These are phyloP conservation scores for Ptychodera flava DNA, from an alignment of 35 echinoderm and acorn worm species.

Conservation along the genomic window DNA sequence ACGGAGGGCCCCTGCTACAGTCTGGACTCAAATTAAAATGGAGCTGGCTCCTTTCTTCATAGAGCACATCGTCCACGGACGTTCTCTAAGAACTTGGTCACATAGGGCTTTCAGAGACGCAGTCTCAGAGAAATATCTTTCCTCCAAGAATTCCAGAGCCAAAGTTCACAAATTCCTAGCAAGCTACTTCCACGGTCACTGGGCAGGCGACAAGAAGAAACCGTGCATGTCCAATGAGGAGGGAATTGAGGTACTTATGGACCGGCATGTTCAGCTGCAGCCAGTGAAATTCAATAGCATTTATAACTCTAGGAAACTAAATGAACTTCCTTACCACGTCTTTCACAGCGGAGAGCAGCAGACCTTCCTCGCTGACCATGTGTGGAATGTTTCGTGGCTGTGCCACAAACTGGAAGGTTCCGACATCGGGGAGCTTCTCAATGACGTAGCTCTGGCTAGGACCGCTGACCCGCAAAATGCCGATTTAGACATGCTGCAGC, in stretches of 20 bases:
- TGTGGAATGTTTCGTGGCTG: conserved; percentile 84
- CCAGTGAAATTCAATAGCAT: conserved; percentile 12
- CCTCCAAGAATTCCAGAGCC: conserved; percentile 16
- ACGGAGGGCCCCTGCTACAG: conserved; percentile 54
- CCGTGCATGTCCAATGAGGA: conserved; percentile 58
- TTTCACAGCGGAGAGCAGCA: conserved; percentile 72
- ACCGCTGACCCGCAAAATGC: conserved; percentile 31
- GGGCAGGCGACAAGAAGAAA: conserved; percentile 81
- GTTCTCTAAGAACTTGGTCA: conserved; percentile 49
- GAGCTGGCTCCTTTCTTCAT: conserved; percentile 66
- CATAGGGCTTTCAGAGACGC: conserved; percentile 52
- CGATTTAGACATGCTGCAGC: conserved; percentile 52
- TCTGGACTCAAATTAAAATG: conserved; percentile 75
- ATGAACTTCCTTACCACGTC: conserved; percentile 80
- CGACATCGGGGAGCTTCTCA: conserved; percentile 60
- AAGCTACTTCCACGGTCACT: conserved; percentile 76
- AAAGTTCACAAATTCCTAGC: conserved; percentile 54
- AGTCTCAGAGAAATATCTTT: conserved; percentile 44
- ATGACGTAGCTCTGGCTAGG: conserved; percentile 60
- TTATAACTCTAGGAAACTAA: conserved; percentile 32
- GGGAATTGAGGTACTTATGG: conserved; percentile 74
- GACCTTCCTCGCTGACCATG: conserved; percentile 52
- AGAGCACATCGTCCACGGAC: conserved; percentile 42
- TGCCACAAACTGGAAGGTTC: conserved; percentile 50
- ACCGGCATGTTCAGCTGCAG: conserved; percentile 58